Conservation (phyloP, 2,113 vertebrate genomes). For the Atlantisia rogersi region DNA sequence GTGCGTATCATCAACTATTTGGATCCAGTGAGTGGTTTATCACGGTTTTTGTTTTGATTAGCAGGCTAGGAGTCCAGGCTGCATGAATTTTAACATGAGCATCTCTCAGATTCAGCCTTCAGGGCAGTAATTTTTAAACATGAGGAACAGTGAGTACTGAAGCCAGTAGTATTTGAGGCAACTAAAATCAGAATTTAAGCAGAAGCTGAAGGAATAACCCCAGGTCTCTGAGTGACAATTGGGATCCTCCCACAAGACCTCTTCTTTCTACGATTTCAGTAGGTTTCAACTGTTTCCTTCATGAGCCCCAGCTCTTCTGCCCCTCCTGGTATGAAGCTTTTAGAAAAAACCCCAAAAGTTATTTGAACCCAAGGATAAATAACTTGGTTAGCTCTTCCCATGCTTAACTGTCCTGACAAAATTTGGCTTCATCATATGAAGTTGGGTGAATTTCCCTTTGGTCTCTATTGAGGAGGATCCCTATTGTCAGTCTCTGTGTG, state of each 20-base stretch:
- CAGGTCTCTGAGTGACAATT: background rate
- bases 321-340: background rate
- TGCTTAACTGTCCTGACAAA: background rate
- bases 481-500: background rate
- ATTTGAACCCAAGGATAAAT: background rate
- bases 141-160: background rate
- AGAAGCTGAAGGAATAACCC: background rate
- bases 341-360: background rate
- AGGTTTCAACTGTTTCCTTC: background rate
- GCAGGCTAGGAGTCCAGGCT: background rate
- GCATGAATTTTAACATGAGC: background rate
- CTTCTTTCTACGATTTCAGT: background rate
- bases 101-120: background rate
- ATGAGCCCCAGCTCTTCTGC: background rate
- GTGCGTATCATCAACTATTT: background rate
- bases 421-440: fast-evolving
- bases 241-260: background rate
- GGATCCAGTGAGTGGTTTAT: background rate
- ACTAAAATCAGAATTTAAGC: background rate
- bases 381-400: background rate
- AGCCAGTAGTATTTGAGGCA: background rate
- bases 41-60: background rate
- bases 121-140: slow-evolving; percentile 17
- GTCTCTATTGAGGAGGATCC: background rate
- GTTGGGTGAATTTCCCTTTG: background rate